These are phyloP conservation scores for Clarias macrocephalus DNA, from an alignment of 2,113 vertebrate genomes.

Conservation along the genomic window DNA sequence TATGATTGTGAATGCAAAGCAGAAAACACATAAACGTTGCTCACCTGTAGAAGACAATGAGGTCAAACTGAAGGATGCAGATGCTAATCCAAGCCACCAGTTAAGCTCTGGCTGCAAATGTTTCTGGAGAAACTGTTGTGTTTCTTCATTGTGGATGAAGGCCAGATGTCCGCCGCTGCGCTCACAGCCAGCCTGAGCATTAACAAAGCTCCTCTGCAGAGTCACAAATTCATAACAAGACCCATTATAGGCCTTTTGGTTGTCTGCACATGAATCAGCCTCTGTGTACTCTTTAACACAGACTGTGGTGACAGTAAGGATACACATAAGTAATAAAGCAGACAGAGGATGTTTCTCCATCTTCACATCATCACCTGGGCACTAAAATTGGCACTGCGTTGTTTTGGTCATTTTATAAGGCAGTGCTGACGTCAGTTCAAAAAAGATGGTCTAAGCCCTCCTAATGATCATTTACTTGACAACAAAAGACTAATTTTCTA, in stretches of 20 bases:
- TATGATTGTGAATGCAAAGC: no score
- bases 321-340: conserved; percentile 55
- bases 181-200: conserved; percentile 89
- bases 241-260: conserved; percentile 77
- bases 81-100: conserved; percentile 88
- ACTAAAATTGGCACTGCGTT: conserved; percentile 45
- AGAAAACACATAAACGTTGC: neutral
- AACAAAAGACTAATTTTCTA: conserved; percentile 36
- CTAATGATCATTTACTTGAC: conserved; percentile 32
- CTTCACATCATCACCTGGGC: conserved; percentile 38
- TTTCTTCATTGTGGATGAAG: conserved; percentile 83
- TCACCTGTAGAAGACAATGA: conserved; percentile 45
- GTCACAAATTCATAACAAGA: conserved; percentile 88
- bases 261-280: conserved; percentile 69
- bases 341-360: conserved; percentile 56
- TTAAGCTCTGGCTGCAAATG: conserved; percentile 77
- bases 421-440: conserved; percentile 72
- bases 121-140: conserved; percentile 82
- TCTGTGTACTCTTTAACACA: conserved; percentile 54
- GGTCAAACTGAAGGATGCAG: conserved; percentile 67
- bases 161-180: conserved; percentile 83
- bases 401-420: conserved; percentile 82
- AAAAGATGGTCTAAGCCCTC: conserved; percentile 23
- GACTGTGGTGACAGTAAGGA: conserved; percentile 43
- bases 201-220: conserved; percentile 70